These are phyloP conservation scores for Arvicanthis niloticus DNA, from an alignment of 2,113 vertebrate genomes.

Conservation along the genomic window DNA sequence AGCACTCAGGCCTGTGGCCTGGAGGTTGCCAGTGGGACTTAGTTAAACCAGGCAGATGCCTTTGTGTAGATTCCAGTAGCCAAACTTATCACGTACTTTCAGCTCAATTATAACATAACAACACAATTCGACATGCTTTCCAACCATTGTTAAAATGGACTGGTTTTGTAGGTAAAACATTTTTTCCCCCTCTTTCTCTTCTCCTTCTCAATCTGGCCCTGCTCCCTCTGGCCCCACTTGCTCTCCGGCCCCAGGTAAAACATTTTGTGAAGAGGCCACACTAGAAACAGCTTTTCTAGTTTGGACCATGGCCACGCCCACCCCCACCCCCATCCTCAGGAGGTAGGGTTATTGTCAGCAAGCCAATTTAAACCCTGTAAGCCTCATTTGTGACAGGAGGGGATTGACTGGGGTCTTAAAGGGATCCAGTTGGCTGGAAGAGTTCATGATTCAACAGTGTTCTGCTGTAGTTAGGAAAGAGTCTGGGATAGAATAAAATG, in stretches of 20 bases:
- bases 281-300: background rate
- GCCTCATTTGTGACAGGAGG: background rate
- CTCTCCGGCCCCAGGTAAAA: background rate
- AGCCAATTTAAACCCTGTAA: slow-evolving; percentile 11
- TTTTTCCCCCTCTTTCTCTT: too few species aligned
- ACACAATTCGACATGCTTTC: background rate
- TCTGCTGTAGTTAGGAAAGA: background rate
- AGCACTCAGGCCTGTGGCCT: background rate
- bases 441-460: background rate
- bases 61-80: background rate
- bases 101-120: background rate
- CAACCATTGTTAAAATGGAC: background rate
- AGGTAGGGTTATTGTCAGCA: slow-evolving; percentile 7
- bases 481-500: slow-evolving; percentile 1
- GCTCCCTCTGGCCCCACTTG: too few species aligned
- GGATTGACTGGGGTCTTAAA: background rate
- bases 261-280: background rate
- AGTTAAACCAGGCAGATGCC: background rate
- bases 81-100: background rate
- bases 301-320: background rate
- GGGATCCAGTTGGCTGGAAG: background rate
- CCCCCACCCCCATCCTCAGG: fast-evolving
- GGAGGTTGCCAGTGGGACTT: background rate
- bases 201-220: too few species aligned
- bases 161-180: background rate